Evolutionary conservation across 1,140 invertebrate species (phyloP).

Genomic region (Octopus sinensis): DNA sequence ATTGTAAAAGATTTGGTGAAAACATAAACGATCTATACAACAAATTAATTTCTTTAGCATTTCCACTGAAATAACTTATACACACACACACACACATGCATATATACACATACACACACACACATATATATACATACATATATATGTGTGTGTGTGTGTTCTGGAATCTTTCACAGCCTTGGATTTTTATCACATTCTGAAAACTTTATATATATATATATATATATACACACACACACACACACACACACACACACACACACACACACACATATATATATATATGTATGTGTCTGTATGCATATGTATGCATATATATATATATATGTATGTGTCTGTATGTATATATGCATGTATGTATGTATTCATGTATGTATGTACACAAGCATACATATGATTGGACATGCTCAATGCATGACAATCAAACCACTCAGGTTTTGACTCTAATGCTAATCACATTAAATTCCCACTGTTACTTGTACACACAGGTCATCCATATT

Average conservation of each 20-base stretch:
- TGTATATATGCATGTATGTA: constrained; percentile 8
- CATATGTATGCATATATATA: constrained; percentile 4
- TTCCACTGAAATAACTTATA: background rate
- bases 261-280: background rate
- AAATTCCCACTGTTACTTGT: too few species aligned
- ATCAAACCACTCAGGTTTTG: too few species aligned
- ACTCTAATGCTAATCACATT: too few species aligned
- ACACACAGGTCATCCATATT: too few species aligned
- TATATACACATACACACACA: background rate
- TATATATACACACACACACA: background rate
- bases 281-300: background rate
- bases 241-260: background rate
- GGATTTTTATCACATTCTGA: too few species aligned
- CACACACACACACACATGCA: background rate
- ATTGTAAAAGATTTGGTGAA: too few species aligned
- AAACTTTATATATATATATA: background rate
- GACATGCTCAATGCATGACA: too few species aligned
- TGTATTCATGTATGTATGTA: background rate
- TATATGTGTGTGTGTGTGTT: background rate
- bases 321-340: background rate
- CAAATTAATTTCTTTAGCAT: too few species aligned
- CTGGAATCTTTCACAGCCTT: too few species aligned
- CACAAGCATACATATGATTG: too few species aligned
- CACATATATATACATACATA: background rate
- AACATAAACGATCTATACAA: too few species aligned